Base-by-base conservation (phyloP, 1,140 invertebrate genomes). In the Trichonephila clavata region DNA sequence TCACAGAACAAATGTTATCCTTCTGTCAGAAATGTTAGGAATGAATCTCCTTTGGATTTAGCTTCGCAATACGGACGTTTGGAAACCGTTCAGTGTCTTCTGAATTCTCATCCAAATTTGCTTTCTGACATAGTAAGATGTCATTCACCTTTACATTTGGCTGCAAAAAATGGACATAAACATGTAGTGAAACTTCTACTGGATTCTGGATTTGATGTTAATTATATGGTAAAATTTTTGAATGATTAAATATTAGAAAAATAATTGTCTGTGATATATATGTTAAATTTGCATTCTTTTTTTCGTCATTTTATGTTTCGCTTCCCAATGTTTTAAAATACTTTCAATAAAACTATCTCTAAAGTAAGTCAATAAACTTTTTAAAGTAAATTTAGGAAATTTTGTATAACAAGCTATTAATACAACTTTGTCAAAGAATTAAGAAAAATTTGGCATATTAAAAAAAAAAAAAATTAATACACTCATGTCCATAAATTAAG, bases 1-100 rank as follows among this genome's bases (percentile, higher is more conserved):
- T 83, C 86, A 43, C 97, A 98, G 94, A 97, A 98, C 94, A 97
- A 97, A 94, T 98, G 98, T 94, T 98, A 99, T 96, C 98, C 98
- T 57, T 97, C 97, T 94, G 97, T 99, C 94, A 97, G 98, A 83
- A 99, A 99, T 96, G 97, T 97, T 91, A 97, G 97, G 83, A 98
- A 98, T 63, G 98, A 99, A 96, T 99, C 98, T 21, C 97, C 99
- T 0, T 96, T 99, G 94, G 99, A 99, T 96, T 96, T 99, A 60
- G 99, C 99, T 5, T 98, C 98, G 21, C 98, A 99, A 96, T 96
- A 96, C 94, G 97, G 96, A 59, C 96, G 98, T 95, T 96, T 99
- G 95, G 98, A 98, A 95, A 98, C 98, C 5, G 98, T 99, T 61
- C 97, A 98, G 95, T 96, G 98, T 94, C 96, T 99, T 94, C 97